These are phyloP conservation scores for Rhagonycha fulva DNA, from an alignment of 2,888 invertebrate species.

Conservation along the genomic window DNA sequence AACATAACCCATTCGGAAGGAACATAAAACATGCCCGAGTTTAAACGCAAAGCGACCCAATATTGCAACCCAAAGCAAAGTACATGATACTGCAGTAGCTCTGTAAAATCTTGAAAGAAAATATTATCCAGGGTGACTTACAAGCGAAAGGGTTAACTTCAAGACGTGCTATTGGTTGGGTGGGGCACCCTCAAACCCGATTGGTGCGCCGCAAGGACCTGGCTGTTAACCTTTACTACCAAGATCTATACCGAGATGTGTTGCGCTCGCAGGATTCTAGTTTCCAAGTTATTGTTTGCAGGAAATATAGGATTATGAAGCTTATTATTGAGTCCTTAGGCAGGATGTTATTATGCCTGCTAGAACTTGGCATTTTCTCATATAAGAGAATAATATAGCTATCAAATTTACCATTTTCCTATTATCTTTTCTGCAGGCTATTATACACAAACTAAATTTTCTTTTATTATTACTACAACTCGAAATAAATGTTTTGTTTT, in stretches of 20 bases:
- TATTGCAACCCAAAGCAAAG: conserved; percentile 46
- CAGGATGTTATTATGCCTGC: conserved; percentile 38
- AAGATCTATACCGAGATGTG: conserved; percentile 50
- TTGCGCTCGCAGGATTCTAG: conserved; percentile 31
- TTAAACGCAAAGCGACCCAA: conserved; percentile 40
- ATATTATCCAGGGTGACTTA: conserved; percentile 28
- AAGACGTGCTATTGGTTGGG: conserved; percentile 56
- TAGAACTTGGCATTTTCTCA: conserved; percentile 31
- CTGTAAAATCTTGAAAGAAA: conserved; percentile 31
- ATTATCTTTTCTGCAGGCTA: background rate
- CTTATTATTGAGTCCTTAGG: conserved; percentile 46
- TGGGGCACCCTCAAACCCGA: conserved; percentile 56
- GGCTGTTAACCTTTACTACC: conserved; percentile 51
- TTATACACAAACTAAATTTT: background rate
- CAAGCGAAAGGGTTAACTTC: conserved; percentile 50
- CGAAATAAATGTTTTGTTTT: background rate
- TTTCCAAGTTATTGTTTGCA: conserved; percentile 48
- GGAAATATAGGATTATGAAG: conserved; percentile 50
- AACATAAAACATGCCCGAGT: conserved; percentile 43
- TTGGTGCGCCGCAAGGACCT: conserved; percentile 55
- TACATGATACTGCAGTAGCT: conserved; percentile 46
- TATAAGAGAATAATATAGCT: conserved; percentile 32
- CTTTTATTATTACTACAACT: background rate
- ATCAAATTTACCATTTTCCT: background rate
- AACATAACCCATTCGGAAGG: conserved; percentile 42